phyloP scores from a whole-genome alignment of 2,113 vertebrate species.

The Pomatorhinus ruficollis region DNA sequence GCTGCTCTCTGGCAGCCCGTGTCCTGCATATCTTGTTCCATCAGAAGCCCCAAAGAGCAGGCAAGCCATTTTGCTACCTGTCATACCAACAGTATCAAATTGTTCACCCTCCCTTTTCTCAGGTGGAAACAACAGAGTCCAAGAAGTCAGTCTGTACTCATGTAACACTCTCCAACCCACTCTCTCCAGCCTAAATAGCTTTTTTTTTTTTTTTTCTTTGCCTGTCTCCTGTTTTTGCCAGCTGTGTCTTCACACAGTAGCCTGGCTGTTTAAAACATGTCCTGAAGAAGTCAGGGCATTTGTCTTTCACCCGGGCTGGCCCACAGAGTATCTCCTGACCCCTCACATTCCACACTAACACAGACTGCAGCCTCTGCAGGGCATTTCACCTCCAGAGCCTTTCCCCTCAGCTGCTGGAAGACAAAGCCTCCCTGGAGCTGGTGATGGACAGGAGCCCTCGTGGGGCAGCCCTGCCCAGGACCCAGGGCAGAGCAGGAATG shows the following conservation, averaged over 20 bases:
- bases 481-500: not conserved
- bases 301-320: not conserved
- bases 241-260: not conserved
- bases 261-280: not conserved
- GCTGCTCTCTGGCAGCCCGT: not conserved
- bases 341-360: rapidly evolving
- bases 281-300: not conserved
- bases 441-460: not conserved
- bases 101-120: not conserved
- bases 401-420: not conserved
- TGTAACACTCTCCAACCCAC: not conserved
- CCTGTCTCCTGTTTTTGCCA: not conserved
- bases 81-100: not conserved
- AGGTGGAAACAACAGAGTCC: not conserved
- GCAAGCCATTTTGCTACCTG: not conserved
- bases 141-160: not conserved
- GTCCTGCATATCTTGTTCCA: not conserved
- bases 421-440: not conserved
- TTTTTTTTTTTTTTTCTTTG: not conserved
- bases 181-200: not conserved
- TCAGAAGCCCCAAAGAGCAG: not conserved
- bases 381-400: not conserved
- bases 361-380: not conserved
- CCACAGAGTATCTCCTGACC: not conserved
- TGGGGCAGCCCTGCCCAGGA: not conserved